Conservation (phyloP, 2,888 invertebrate species). For the Unio pictorum region DNA sequence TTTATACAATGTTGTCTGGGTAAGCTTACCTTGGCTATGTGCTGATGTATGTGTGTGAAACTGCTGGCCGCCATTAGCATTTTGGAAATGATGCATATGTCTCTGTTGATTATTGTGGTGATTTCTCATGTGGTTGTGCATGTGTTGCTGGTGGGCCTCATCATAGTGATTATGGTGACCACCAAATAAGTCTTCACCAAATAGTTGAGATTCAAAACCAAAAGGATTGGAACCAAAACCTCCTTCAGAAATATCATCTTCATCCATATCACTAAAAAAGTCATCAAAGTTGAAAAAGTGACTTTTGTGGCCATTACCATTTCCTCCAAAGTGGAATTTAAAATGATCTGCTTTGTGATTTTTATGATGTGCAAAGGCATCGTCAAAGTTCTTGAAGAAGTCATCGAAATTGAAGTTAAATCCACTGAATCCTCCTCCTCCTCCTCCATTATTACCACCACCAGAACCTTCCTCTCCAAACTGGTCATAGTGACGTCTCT, state of each 20-base stretch:
- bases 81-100: conserved; percentile 16
- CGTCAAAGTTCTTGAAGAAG: conserved; percentile 69
- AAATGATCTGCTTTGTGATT: conserved; percentile 39
- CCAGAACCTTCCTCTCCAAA: conserved; percentile 68
- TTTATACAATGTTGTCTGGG: not conserved
- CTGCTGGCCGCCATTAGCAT: too few species aligned
- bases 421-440: conserved; percentile 41
- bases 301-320: conserved; percentile 36
- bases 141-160: conserved; percentile 25
- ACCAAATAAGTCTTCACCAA: conserved; percentile 31
- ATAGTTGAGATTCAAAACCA: conserved; percentile 45
- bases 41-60: too few species aligned
- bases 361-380: conserved; percentile 50
- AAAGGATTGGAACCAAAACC: conserved; percentile 64
- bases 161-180: conserved; percentile 41
- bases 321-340: conserved; percentile 36
- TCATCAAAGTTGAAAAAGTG: conserved; percentile 68
- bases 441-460: conserved; percentile 41
- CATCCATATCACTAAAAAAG: conserved; percentile 65
- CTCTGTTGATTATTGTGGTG: conserved; percentile 32
- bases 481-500: conserved; percentile 72
- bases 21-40: conserved; percentile 9
- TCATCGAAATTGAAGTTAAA: conserved; percentile 69
- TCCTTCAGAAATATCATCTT: conserved; percentile 63
- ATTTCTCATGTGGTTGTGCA: conserved; percentile 22